Conservation (phyloP, 2,797 vertebrate genomes). For the Limnodromus scolopaceus region DNA sequence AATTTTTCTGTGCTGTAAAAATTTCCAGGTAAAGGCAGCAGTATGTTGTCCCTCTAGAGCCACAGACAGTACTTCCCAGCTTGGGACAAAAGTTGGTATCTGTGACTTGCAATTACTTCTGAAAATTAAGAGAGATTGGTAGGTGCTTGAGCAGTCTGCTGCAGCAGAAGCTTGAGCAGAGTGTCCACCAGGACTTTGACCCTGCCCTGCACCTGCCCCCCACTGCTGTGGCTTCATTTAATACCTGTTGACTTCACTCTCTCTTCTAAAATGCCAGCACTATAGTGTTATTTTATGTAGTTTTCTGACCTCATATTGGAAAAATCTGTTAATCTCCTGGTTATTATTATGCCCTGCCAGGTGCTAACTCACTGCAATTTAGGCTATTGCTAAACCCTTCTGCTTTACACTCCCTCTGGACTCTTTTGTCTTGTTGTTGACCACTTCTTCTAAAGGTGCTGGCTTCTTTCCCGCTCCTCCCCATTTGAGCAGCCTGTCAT, state of each 20-base stretch:
- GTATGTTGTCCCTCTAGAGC: background rate
- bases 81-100: background rate
- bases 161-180: background rate
- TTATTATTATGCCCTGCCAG: constrained; percentile 34
- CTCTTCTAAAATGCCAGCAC: background rate
- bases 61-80: background rate
- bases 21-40: background rate
- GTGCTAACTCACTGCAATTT: constrained; percentile 35
- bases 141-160: background rate
- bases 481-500: background rate
- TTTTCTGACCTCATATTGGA: constrained; percentile 58
- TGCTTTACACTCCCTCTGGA: constrained; percentile 12
- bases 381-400: constrained; percentile 35
- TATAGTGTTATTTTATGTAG: constrained; percentile 6
- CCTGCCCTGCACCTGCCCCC: background rate
- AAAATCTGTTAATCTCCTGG: constrained; percentile 47
- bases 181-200: background rate
- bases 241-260: background rate
- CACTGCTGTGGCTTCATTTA: background rate
- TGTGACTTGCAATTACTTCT: background rate
- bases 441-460: background rate
- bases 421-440: constrained; percentile 8
- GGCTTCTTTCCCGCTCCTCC: constrained; percentile 11
- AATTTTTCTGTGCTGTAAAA: background rate
- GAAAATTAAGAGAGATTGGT: background rate